Base-by-base conservation (phyloP, 2,113 vertebrate genomes). In the Aspidoscelis tigris region DNA sequence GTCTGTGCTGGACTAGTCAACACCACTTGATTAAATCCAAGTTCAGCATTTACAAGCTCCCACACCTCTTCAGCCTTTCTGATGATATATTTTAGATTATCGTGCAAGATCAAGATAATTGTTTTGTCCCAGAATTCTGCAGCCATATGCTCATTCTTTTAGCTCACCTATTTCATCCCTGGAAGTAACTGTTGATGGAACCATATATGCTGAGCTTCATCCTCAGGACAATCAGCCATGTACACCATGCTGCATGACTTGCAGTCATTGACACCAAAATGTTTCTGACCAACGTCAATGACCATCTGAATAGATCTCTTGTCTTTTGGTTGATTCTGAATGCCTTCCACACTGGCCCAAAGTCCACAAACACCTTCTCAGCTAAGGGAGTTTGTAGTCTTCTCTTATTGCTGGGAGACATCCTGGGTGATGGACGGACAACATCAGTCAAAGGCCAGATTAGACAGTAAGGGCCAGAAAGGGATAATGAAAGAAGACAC, bases 51-150 rank as follows among this genome's bases (percentile, higher is more conserved):
- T 0, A 98, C 98, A 1, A 99, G 94, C 24, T 95, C 95, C 11
- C 97, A 94, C 65, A 99, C 96, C 0, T 98, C 98, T 75, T 98
- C 98, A 5, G 97, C 98, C 98, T 99, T 99, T 95, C 93, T 98
- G 79, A 96, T 64, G 0, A 97, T 97, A 0, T 99, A 98, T 88
- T 97, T 98, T 1, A 98, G 97, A 89, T 99, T 98, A 20, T 91
- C 94, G 0, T 97, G 97, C 90, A 97, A 95, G 24, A 99, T 96
- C 71, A 98, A 87, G 24, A 99, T 93, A 1, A 99, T 98, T 91
- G 98, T 99, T 84, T 98, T 98, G 87, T 99, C 98, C 97, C 97
- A 98, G 94, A 97, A 99, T 87, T 99, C 96, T 0, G 96, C 96
- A 80, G 98, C 96, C 22, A 99, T 95, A 1, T 98, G 95, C 89